Conservation (phyloP, 2,113 vertebrate genomes). For the Peromyscus maniculatus region DNA sequence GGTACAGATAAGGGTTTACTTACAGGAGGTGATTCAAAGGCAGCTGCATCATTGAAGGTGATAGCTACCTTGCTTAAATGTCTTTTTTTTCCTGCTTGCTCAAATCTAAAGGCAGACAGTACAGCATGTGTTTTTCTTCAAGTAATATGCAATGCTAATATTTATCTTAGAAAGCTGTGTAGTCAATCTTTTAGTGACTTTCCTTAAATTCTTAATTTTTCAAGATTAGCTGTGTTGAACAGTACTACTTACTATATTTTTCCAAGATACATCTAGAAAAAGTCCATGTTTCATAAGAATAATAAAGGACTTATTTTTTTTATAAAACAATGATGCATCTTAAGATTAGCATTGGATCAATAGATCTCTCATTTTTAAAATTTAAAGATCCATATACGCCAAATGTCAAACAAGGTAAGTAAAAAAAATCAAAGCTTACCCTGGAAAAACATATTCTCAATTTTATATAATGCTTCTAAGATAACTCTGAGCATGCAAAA, state of each 20-base stretch:
- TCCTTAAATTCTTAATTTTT: background rate
- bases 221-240: background rate
- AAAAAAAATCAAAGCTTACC: background rate
- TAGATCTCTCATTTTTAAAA: slow-evolving; percentile 31
- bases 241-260: background rate
- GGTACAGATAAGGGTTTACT: background rate
- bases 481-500: background rate
- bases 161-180: background rate
- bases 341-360: slow-evolving; percentile 12
- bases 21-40: background rate
- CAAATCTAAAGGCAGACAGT: background rate
- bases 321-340: background rate
- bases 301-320: background rate
- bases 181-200: background rate
- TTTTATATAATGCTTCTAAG: slow-evolving; percentile 9
- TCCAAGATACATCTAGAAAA: background rate
- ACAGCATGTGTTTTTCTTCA: background rate
- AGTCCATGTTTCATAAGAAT: background rate
- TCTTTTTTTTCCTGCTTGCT: background rate
- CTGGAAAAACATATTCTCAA: background rate
- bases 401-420: background rate
- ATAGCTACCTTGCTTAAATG: background rate
- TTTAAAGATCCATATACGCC: background rate
- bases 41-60: background rate
- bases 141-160: background rate